Conservation (phyloP, 2,797 vertebrate genomes). For the Acipenser oxyrinchus region DNA sequence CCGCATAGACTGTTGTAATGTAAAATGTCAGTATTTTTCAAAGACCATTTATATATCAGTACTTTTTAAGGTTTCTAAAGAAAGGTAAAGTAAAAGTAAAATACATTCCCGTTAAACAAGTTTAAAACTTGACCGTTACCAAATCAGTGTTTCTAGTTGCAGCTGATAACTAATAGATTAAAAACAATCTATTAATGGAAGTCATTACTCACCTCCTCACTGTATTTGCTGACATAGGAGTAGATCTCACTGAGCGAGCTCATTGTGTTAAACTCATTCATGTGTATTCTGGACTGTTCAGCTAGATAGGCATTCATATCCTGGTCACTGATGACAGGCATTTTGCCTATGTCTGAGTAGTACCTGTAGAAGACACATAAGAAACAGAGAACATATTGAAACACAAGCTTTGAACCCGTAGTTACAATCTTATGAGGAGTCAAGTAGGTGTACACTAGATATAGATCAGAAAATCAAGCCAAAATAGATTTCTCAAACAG, state of each 20-base stretch:
- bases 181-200: neutral
- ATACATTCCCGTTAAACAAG: too few species aligned
- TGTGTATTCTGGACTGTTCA: slow-evolving; percentile 96
- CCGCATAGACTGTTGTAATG: too few species aligned
- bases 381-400: too few species aligned
- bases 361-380: slow-evolving; percentile 58
- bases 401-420: too few species aligned
- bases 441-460: too few species aligned
- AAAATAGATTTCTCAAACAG: too few species aligned
- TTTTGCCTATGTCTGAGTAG: slow-evolving; percentile 94
- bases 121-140: too few species aligned
- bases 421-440: too few species aligned
- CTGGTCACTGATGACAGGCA: slow-evolving; percentile 97
- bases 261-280: slow-evolving; percentile 97
- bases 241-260: slow-evolving; percentile 95
- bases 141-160: too few species aligned
- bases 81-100: too few species aligned
- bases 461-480: too few species aligned
- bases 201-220: slow-evolving; percentile 78
- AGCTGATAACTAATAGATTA: neutral
- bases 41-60: too few species aligned
- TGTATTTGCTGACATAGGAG: slow-evolving; percentile 95
- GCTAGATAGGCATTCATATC: slow-evolving; percentile 98
- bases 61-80: neutral
- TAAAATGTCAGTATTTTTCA: neutral